Evolutionary conservation across 92 coral and sea anemone species (phyloP).

Genomic region (Porites rus): DNA sequence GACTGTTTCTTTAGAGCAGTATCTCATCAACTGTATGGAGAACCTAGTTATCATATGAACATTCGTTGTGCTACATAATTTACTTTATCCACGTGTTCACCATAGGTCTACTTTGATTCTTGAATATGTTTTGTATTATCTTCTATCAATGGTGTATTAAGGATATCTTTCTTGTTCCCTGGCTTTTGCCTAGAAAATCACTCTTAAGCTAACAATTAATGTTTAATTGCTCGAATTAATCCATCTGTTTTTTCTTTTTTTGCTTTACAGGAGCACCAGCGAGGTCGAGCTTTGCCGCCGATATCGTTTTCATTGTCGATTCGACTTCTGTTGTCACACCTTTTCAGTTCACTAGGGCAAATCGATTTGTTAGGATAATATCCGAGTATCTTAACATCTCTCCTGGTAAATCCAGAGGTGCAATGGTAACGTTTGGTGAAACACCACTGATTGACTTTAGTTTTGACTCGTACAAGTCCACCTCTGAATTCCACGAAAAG

Average conservation of each 20-base stretch:
- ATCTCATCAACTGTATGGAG: too few species aligned
- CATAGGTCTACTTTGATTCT: too few species aligned
- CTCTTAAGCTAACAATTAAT: too few species aligned
- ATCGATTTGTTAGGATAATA: conserved; percentile 66
- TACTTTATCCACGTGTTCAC: too few species aligned
- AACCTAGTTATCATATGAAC: too few species aligned
- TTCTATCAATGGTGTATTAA: too few species aligned
- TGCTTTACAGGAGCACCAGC: conserved; percentile 33
- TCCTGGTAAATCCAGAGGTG: conserved; percentile 74
- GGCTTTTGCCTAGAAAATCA: too few species aligned
- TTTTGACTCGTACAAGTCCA: conserved; percentile 52
- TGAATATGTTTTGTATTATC: too few species aligned
- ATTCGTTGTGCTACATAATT: too few species aligned
- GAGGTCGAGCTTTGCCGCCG: conserved; percentile 38
- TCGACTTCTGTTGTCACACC: conserved; percentile 63
- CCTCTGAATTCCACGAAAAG: conserved; percentile 38
- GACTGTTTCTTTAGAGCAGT: too few species aligned
- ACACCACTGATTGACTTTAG: conserved; percentile 34
- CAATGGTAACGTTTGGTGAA: conserved; percentile 63
- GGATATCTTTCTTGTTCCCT: too few species aligned
- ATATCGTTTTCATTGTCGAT: conserved; percentile 74
- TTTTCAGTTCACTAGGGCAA: conserved; percentile 52
- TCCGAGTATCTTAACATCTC: conserved; percentile 56
- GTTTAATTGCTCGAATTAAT: too few species aligned
- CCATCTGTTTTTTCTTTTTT: not conserved